Percentiles rank a stretch among this genome's conserved stretches.
phyloP scores from a whole-genome alignment of 35 echinoderm and acorn worm genomes.

The Acanthaster planci region DNA sequence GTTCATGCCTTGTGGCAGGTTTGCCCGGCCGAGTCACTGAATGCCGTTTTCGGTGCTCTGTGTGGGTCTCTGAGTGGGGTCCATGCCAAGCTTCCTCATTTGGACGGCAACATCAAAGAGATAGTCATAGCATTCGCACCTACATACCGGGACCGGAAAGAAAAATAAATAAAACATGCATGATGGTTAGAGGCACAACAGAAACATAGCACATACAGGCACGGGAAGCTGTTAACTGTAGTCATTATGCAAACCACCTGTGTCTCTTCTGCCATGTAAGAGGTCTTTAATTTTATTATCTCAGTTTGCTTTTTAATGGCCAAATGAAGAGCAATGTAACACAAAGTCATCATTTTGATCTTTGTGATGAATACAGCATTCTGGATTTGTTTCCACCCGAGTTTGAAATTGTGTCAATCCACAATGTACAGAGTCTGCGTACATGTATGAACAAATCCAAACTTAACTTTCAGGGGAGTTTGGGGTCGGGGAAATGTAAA shows the following conservation, averaged over 20 bases:
- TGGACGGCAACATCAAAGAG: conserved; percentile 78
- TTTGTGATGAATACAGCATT: no score
- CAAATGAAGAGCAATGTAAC: no score
- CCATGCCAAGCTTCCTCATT: conserved; percentile 76
- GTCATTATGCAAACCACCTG: no score
- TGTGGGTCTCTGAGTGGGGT: conserved; percentile 52
- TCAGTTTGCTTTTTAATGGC: no score
- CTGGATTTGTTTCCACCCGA: no score
- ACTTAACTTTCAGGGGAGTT: no score
- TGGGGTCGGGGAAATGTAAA: no score
- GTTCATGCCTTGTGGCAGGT: conserved; percentile 14
- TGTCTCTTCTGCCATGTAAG: no score
- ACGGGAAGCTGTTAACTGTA: neutral
- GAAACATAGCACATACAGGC: neutral
- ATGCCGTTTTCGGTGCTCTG: conserved; percentile 8
- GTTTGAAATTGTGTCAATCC: no score
- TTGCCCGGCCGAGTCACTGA: neutral
- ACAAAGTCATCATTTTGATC: no score
- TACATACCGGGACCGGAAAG: conserved; percentile 19
- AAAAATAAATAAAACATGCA: neutral
- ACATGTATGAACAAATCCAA: no score
- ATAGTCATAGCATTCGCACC: conserved; percentile 91
- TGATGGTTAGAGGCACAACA: neutral
- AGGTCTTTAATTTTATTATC: neutral
- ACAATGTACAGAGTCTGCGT: no score